A percentile compares a stretch with the other conserved stretches of the same genome.
These are phyloP conservation scores for Megalonaias nervosa DNA, from an alignment of 1,140 invertebrate species.

Conservation along the genomic window DNA sequence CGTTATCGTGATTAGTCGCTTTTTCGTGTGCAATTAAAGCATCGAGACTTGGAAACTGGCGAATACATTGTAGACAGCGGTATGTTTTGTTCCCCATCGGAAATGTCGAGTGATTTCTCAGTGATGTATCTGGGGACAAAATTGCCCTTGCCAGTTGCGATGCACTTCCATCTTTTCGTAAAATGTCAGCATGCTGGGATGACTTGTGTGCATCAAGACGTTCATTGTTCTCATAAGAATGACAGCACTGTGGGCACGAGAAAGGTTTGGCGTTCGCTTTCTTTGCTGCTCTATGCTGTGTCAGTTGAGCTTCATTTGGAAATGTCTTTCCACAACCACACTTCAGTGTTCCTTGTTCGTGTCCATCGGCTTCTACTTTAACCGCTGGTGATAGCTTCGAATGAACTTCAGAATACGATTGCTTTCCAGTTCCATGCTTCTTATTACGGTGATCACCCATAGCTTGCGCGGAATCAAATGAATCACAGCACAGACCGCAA, in stretches of 20 bases:
- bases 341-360: too few relatives aligned
- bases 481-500: too few relatives aligned
- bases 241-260: constrained; percentile 8
- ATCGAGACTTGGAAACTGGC: background rate
- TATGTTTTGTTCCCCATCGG: constrained; percentile 1
- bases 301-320: background rate
- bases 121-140: background rate
- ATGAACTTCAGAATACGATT: too few relatives aligned
- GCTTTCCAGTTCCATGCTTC: too few relatives aligned
- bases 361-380: too few relatives aligned
- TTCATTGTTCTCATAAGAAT: constrained; percentile 9
- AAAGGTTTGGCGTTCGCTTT: background rate
- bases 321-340: constrained; percentile 8
- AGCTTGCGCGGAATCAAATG: too few relatives aligned
- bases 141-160: background rate
- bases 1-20: background rate
- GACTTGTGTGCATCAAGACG: background rate
- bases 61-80: background rate
- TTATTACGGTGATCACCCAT: too few relatives aligned
- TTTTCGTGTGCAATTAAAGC: background rate
- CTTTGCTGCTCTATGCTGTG: background rate
- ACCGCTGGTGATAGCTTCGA: too few relatives aligned
- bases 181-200: background rate
- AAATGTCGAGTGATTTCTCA: background rate
- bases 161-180: background rate